These are phyloP conservation scores for Odontesthes bonariensis DNA, from an alignment of 2,113 vertebrate genomes.

Conservation along the genomic window DNA sequence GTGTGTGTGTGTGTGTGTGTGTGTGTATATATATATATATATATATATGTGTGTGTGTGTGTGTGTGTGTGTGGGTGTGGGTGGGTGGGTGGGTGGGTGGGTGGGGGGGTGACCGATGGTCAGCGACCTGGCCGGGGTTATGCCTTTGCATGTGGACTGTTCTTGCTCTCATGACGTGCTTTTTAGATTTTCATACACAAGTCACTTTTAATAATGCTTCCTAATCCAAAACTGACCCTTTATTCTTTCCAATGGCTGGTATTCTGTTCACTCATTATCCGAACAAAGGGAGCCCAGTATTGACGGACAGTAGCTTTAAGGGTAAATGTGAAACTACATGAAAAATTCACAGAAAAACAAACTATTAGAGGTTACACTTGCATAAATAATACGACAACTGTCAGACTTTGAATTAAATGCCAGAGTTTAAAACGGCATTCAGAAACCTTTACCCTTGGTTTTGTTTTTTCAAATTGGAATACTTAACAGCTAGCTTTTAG, in stretches of 20 bases:
- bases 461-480: neutral
- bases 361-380: neutral
- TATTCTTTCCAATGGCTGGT: neutral
- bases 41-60: no score
- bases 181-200: neutral
- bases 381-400: neutral
- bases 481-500: neutral
- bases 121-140: constrained; percentile 45
- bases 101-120: constrained; percentile 65
- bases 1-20: no score
- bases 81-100: no score
- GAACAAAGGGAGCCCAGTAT: constrained; percentile 66
- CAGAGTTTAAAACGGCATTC: neutral
- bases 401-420: neutral
- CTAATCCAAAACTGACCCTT: neutral
- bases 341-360: no score
- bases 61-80: no score
- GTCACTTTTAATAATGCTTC: accelerated
- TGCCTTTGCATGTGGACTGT: constrained; percentile 14
- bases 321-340: neutral
- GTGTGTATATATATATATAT: no score
- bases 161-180: neutral
- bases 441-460: neutral
- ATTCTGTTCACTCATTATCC: neutral
- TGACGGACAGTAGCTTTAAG: neutral